Percentiles rank a stretch among this genome's conserved stretches.
phyloP scores from a whole-genome alignment of 23 tunicate species.

The Halocynthia aurantium region DNA sequence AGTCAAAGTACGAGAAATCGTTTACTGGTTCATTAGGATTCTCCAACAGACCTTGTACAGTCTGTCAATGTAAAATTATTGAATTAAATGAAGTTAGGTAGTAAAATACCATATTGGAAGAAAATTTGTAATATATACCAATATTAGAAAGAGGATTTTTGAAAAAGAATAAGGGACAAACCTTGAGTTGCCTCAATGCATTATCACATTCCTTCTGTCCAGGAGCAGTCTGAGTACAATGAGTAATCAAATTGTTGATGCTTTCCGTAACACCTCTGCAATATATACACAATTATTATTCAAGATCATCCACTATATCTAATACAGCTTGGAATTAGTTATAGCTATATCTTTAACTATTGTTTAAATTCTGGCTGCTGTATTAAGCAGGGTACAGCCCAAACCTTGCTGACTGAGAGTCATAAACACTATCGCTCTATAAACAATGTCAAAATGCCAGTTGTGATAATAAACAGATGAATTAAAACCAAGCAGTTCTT shows the following conservation, averaged over 20 bases:
- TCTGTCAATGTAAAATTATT: constrained; percentile 21
- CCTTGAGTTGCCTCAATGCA: constrained; percentile 92
- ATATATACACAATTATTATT: neutral
- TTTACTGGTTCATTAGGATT: constrained; percentile 93
- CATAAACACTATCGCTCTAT: no score
- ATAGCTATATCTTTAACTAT: no score
- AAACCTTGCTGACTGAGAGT: no score
- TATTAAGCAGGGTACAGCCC: no score
- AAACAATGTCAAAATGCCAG: no score
- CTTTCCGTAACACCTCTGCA: constrained; percentile 90
- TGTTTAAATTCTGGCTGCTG: no score
- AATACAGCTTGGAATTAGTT: no score
- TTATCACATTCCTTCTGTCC: constrained; percentile 99
- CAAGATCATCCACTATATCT: no score
- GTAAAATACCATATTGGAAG: no score
- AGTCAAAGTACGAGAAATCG: constrained; percentile 90
- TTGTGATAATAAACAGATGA: no score
- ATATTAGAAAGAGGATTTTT: no score
- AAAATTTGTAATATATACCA: no score
- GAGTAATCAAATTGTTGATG: constrained; percentile 94
- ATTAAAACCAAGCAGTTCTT: neutral
- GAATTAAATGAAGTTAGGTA: neutral
- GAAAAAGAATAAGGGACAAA: neutral
- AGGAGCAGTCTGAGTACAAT: constrained; percentile 97
- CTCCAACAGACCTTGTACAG: constrained; percentile 84